Percentiles rank a stretch among this genome's conserved stretches.
Evolutionary conservation across 2,113 vertebrate species (phyloP).

Genomic region (Heterotilapia buettikoferi): DNA sequence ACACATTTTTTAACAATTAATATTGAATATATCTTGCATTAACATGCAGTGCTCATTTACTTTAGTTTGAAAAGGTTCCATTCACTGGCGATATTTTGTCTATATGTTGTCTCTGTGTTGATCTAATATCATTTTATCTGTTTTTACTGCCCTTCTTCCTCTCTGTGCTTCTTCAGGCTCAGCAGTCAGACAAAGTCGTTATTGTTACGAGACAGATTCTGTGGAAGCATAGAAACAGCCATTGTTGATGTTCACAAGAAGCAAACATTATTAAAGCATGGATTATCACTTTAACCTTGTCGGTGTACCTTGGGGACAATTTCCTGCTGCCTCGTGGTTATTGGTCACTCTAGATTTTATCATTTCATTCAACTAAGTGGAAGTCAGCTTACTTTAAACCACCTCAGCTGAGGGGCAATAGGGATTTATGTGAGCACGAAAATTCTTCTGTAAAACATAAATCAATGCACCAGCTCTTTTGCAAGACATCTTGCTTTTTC

Average conservation of each 20-base stretch:
- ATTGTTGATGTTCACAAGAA: neutral
- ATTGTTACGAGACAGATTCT: neutral
- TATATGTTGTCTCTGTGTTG: neutral
- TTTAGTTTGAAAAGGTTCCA: neutral
- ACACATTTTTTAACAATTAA: neutral
- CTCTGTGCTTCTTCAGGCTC: neutral
- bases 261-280: constrained; percentile 30
- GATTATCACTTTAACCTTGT: constrained; percentile 50
- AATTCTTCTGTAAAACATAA: constrained; percentile 38
- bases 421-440: constrained; percentile 8
- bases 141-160: neutral
- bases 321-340: constrained; percentile 17
- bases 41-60: neutral
- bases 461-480: constrained; percentile 34
- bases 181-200: neutral
- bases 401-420: neutral
- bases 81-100: neutral
- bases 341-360: constrained; percentile 35
- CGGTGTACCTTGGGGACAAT: constrained; percentile 12
- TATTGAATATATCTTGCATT: neutral
- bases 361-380: constrained; percentile 46
- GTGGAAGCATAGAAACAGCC: neutral
- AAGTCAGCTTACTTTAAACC: constrained; percentile 26
- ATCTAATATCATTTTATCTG: neutral
- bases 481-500: constrained; percentile 43